A percentile compares a stretch with the other conserved stretches of the same genome.
These are phyloP conservation scores for Agonopterix alstromeriana DNA, from an alignment of 2,888 invertebrate genomes.

Conservation along the genomic window DNA sequence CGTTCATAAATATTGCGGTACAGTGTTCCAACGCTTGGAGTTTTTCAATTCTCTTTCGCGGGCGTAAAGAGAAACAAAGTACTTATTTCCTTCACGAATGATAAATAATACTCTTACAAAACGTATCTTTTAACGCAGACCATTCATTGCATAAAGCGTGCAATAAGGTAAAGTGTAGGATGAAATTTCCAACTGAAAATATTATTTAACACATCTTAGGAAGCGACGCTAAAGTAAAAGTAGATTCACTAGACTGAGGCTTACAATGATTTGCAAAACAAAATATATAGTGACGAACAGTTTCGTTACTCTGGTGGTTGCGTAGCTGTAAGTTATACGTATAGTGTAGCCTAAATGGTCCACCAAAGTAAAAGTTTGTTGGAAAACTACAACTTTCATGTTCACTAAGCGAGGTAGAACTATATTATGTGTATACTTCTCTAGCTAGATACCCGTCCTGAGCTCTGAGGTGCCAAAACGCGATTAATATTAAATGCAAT, in stretches of 20 bases:
- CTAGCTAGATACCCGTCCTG: constrained; percentile 12
- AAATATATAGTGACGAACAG: constrained; percentile 11
- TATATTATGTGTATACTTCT: constrained; percentile 23
- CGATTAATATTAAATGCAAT: constrained; percentile 24
- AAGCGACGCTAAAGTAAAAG: not conserved
- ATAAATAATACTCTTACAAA: constrained; percentile 2
- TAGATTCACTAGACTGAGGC: constrained; percentile 5
- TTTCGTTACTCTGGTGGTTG: not conserved
- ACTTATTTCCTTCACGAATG: not conserved
- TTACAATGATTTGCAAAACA: constrained; percentile 22
- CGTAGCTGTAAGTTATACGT: too few relatives aligned
- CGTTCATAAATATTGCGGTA: too few relatives aligned
- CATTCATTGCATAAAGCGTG: too few relatives aligned
- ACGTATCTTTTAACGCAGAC: too few relatives aligned
- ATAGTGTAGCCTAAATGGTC: constrained; percentile 4
- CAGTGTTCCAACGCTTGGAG: too few relatives aligned
- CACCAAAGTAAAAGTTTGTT: constrained; percentile 39
- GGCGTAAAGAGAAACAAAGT: too few relatives aligned
- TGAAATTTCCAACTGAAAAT: too few relatives aligned
- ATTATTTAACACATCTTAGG: too few relatives aligned
- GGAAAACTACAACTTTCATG: constrained; percentile 30
- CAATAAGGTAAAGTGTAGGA: too few relatives aligned
- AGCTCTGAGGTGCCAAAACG: constrained; percentile 31
- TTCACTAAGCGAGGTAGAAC: constrained; percentile 31
- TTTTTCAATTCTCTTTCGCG: too few relatives aligned